Conservation (phyloP, 2,888 invertebrate species). For the Ditula angustiorana region DNA sequence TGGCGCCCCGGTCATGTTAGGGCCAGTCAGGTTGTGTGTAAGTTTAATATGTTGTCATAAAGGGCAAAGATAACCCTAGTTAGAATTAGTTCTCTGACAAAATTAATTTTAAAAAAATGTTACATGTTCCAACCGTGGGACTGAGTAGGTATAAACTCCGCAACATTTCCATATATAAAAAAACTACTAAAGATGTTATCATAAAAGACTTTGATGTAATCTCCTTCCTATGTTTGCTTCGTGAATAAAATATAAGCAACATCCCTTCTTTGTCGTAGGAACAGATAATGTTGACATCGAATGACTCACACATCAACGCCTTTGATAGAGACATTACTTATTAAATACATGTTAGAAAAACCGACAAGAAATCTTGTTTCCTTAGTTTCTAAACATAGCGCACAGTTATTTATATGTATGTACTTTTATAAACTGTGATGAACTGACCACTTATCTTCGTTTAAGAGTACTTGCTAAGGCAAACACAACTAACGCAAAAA, state of each 20-base stretch:
- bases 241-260: slow-evolving; percentile 29
- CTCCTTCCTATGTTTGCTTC: slow-evolving; percentile 16
- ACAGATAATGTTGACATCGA: background rate
- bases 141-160: too few species aligned
- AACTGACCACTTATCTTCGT: background rate
- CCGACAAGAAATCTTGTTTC: background rate
- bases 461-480: background rate
- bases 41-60: too few species aligned
- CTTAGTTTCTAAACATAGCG: background rate
- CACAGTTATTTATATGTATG: background rate
- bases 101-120: too few species aligned
- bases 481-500: slow-evolving; percentile 3
- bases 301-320: slow-evolving; percentile 10
- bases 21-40: too few species aligned
- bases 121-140: too few species aligned
- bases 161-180: background rate
- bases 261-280: slow-evolving; percentile 15
- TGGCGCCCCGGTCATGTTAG: too few species aligned
- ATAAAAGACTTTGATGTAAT: slow-evolving; percentile 22
- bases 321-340: slow-evolving; percentile 10
- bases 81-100: too few species aligned
- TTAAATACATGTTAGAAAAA: background rate
- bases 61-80: too few species aligned
- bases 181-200: slow-evolving; percentile 8
- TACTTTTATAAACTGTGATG: slow-evolving; percentile 1